These are phyloP conservation scores for Silurus glanis DNA, from an alignment of 2,113 vertebrate genomes.

Conservation along the genomic window DNA sequence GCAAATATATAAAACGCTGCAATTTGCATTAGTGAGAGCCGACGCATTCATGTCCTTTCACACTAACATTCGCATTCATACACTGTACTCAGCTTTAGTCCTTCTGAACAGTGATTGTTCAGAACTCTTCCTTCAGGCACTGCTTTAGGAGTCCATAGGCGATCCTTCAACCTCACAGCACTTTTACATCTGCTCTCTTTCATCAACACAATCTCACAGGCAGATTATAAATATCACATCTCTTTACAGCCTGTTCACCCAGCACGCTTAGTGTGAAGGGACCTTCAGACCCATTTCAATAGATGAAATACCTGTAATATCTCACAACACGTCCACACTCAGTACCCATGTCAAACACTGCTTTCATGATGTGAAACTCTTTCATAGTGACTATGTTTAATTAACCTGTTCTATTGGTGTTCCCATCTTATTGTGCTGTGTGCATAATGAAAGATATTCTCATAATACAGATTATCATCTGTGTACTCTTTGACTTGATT, in stretches of 20 bases:
- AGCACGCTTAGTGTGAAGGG: not conserved
- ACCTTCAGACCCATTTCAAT: constrained; percentile 7
- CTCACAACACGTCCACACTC: not conserved
- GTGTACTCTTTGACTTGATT: not conserved
- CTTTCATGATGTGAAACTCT: not conserved
- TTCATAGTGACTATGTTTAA: not conserved
- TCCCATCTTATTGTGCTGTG: not conserved
- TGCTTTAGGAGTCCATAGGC: not conserved
- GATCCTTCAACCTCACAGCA: constrained; percentile 37
- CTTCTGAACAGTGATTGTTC: constrained; percentile 27
- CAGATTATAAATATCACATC: constrained; percentile 57
- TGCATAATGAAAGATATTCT: not conserved
- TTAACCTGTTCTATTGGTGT: not conserved
- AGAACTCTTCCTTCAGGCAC: constrained; percentile 13
- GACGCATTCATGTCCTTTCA: constrained; percentile 37
- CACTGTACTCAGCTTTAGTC: constrained; percentile 5
- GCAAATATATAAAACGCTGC: constrained; percentile 45
- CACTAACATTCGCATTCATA: constrained; percentile 2
- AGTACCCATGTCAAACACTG: not conserved
- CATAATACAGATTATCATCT: not conserved
- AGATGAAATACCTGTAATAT: not conserved
- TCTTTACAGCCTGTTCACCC: constrained; percentile 22
- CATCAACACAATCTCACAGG: constrained; percentile 54
- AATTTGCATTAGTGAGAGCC: constrained; percentile 47
- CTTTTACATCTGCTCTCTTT: constrained; percentile 49